Evolutionary conservation across 2,113 vertebrate genomes (phyloP), one percentile per base, ranked within the genome.

Genomic region (Hemicordylus capensis): DNA sequence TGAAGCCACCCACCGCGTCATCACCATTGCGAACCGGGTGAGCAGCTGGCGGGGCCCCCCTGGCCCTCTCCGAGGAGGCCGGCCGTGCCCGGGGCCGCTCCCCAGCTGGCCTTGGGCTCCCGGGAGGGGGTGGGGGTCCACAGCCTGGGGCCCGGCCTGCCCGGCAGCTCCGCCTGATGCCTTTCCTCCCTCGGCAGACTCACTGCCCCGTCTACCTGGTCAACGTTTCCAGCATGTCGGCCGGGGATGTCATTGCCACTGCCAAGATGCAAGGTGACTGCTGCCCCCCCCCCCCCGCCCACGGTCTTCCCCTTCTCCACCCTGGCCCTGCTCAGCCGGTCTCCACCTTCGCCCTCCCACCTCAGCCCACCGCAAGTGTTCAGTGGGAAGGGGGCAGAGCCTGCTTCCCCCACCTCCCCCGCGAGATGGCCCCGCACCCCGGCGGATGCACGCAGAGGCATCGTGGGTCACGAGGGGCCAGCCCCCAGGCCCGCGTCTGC

Each of bases 1-100:
- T 0, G 98, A 99, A 87, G 98, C 98, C 46, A 97, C 98, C 1
- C 98, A 99, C 90, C 96, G 98, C 0, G 98, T 97, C 17, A 98
- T 99, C 86, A 99, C 98, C 92, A 98, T 99, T 26, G 97, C 97
- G 75, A 99, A 99, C 95, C 96, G 98, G 96, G 98, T 99, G 93
- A 98, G 98, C 94, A 75, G 14, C 4, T 22, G 4, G n/a, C n/a
- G n/a, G n/a, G n/a, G 31, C 26, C 39, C 34, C 28, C 39, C 44
- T 12, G 44, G 5, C 39, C 39, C 37, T 15, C 39, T n/a, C n/a
- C n/a, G n/a, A n/a, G n/a, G n/a, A n/a, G n/a, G n/a, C n/a, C n/a
- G n/a, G n/a, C n/a, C n/a, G n/a, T n/a, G n/a, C n/a, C n/a, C n/a
- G n/a, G n/a, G n/a, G n/a, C n/a, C n/a, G n/a, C n/a, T n/a, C n/a